These are phyloP conservation scores for Octodonta nipae DNA, from an alignment of 2,888 invertebrate genomes.

Conservation along the genomic window DNA sequence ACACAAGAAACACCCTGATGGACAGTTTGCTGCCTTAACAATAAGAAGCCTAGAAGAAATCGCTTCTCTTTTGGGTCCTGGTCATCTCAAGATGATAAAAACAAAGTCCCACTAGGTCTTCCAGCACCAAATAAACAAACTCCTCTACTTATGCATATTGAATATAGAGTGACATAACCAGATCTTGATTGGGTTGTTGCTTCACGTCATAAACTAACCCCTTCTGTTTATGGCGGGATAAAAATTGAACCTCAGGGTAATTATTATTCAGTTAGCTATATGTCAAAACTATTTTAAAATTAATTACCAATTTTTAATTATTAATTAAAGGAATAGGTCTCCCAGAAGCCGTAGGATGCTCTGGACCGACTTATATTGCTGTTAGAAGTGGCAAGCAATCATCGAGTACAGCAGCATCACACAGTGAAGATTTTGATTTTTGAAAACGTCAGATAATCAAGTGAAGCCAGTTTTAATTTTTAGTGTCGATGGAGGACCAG, in stretches of 20 bases:
- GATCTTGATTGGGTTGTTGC: constrained; percentile 6
- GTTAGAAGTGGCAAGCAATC: constrained; percentile 12
- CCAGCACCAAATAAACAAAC: constrained; percentile 11
- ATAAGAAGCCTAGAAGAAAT: too few species aligned
- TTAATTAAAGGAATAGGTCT: too few species aligned
- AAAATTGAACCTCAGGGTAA: too few species aligned
- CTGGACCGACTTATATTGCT: constrained; percentile 27
- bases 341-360: constrained; percentile 15
- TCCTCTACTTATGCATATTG: constrained; percentile 10
- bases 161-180: constrained; percentile 9
- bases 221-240: too few species aligned
- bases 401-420: not conserved
- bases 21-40: too few species aligned
- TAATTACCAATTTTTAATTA: too few species aligned
- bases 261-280: too few species aligned
- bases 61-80: too few species aligned
- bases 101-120: too few species aligned
- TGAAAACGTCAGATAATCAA: not conserved
- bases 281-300: too few species aligned
- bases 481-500: not conserved
- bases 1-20: too few species aligned
- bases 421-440: not conserved
- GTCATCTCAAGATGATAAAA: too few species aligned
- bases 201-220: constrained; percentile 5
- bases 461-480: not conserved